Base-by-base conservation (phyloP, 92 coral and sea anemone genomes). In the Umimayanthus kanabou region DNA sequence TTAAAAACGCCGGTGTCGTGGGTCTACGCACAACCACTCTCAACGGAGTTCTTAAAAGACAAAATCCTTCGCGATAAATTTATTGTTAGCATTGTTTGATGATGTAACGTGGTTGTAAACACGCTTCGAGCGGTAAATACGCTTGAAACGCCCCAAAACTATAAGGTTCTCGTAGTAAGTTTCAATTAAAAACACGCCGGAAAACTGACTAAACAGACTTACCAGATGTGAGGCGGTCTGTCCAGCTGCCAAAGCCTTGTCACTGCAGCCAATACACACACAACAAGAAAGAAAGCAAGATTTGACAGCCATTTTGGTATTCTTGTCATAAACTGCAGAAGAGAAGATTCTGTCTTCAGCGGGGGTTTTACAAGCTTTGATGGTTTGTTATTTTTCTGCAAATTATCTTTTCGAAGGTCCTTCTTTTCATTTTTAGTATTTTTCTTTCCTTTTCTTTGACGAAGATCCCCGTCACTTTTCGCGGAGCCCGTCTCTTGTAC, bases 391-490 rank as follows among this genome's bases (percentile, higher is more conserved):
- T 47, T 83, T 70, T 83, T 83, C 78, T 83, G 87, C 23, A 83
- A 30, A 23, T 28, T 71, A 43, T 83, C 87, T 40, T 69, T 83
- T 47, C 87, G 87, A 83, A 69, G 13, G 39, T 83, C 74, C 37
- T 47, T 83, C 66, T 70, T 83, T 40, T 83, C 87, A 45, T 25
- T 82, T 69, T 82, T 82, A 15, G 42, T 82, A 37, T 83, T 58
- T 64, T 76, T 86, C 29, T 79, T 84, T 0, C 89, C 67, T 67
- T 92, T 92, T 66, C 94, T 75, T 39, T 82, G 91, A 5, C 94
- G 92, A 39, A 92, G 37, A 55, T 89, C 90, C 20, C 90, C 88
- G 67, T 86, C 90, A 4, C 72, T 30, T 16, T 90, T 88, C 16
- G 72, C 64, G 15, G 75, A 65, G 4, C 78, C 64, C 22, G 22